Percentiles rank a stretch among this genome's conserved stretches.
These are phyloP conservation scores for Hypomesus transpacificus DNA, from an alignment of 2,113 vertebrate species.

Conservation along the genomic window DNA sequence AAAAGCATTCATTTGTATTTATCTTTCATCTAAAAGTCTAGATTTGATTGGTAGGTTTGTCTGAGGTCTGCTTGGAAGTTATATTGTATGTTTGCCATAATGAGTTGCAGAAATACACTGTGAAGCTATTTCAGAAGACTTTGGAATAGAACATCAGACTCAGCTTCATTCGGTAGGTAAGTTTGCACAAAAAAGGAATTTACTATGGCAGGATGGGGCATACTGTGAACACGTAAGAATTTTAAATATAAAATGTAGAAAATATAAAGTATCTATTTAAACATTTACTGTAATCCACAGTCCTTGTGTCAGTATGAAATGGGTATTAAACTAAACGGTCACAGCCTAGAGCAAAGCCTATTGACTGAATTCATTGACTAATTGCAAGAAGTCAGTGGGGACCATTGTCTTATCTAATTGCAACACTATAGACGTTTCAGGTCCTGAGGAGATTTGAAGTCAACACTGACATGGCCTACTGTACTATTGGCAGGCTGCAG, in stretches of 20 bases:
- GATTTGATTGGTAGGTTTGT: not conserved
- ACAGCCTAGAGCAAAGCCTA: slow-evolving; percentile 35
- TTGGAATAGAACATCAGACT: too few species aligned
- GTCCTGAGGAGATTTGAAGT: slow-evolving; percentile 36
- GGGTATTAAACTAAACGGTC: slow-evolving; percentile 45
- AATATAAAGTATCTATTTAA: too few species aligned
- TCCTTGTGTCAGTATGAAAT: not conserved
- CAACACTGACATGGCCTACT: slow-evolving; percentile 26
- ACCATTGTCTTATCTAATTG: slow-evolving; percentile 44
- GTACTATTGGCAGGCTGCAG: not conserved
- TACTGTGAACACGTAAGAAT: too few species aligned
- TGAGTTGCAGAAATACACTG: too few species aligned
- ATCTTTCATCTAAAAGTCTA: not conserved
- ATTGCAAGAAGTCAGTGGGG: slow-evolving; percentile 47
- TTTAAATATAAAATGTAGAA: too few species aligned
- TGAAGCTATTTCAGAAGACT: too few species aligned
- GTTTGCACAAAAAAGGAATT: too few species aligned
- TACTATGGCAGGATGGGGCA: too few species aligned
- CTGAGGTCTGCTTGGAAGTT: slow-evolving; percentile 10
- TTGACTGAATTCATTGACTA: slow-evolving; percentile 42
- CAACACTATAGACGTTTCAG: slow-evolving; percentile 24
- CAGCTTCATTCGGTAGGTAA: too few species aligned
- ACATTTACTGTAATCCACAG: too few species aligned
- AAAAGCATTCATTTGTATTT: not conserved
- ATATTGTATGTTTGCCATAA: not conserved